Percentiles rank a stretch among this genome's conserved stretches.
phyloP scores from a whole-genome alignment of 2,113 vertebrate species.

The Tapirus terrestris region DNA sequence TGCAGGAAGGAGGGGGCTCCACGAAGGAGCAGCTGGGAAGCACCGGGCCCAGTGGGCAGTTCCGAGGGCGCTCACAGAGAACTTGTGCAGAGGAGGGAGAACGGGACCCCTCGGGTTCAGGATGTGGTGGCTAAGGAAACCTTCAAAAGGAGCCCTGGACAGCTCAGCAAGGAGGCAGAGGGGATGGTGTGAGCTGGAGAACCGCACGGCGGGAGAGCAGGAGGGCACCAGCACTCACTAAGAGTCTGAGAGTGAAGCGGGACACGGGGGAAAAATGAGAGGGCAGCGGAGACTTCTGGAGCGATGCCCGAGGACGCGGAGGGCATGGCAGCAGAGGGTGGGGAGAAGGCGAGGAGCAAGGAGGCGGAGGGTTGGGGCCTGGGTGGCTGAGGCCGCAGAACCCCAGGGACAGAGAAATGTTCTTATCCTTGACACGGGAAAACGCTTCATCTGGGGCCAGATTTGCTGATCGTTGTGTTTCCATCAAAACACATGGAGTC shows the following conservation, averaged over 20 bases:
- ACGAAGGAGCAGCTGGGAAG: background rate
- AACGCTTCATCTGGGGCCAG: rapidly evolving
- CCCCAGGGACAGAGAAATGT: background rate
- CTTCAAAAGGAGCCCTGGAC: no score
- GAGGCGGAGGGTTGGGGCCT: background rate
- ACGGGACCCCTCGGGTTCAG: background rate
- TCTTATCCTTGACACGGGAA: background rate
- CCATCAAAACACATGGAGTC: rapidly evolving
- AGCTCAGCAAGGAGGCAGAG: background rate
- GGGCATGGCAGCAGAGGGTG: background rate
- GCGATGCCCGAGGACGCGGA: no score
- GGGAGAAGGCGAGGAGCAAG: background rate
- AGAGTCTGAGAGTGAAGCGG: background rate
- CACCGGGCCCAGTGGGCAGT: background rate
- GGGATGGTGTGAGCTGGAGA: background rate
- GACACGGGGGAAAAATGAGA: no score
- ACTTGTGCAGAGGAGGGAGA: background rate
- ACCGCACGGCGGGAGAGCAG: no score
- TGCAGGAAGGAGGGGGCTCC: background rate
- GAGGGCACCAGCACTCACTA: no score
- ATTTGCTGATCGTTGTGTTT: no score
- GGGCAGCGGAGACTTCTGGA: background rate
- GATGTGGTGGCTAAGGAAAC: background rate
- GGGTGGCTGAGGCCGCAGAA: background rate
- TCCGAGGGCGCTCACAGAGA: no score